Evolutionary conservation across 2,797 vertebrate species (phyloP).

Genomic region (Neoniphon sammara): DNA sequence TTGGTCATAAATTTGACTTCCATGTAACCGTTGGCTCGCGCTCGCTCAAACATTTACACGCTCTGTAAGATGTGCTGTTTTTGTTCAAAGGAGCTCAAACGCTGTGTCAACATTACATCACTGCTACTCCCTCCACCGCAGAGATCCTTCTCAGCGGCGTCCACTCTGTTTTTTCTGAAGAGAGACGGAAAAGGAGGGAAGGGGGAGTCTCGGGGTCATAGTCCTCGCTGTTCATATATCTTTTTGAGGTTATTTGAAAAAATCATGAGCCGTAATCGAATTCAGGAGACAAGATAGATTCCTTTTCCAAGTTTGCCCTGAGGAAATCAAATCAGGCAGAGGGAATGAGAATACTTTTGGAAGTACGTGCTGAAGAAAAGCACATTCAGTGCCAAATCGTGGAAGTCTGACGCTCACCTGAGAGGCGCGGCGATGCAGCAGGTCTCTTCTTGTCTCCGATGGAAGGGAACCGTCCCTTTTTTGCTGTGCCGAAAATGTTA

Average conservation of each 20-base stretch:
- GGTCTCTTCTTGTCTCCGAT: slow-evolving; percentile 23
- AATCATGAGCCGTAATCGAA: too few relatives aligned
- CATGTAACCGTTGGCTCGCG: slow-evolving; percentile 9
- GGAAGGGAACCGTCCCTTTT: not conserved
- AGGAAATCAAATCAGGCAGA: not conserved
- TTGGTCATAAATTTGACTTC: slow-evolving; percentile 7
- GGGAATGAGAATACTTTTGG: not conserved
- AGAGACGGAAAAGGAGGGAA: slow-evolving; percentile 16
- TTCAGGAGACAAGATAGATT: too few relatives aligned
- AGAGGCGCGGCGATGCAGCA: not conserved
- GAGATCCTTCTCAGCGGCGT: slow-evolving; percentile 30
- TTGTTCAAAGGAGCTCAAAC: slow-evolving; percentile 35
- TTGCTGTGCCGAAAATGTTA: too few relatives aligned
- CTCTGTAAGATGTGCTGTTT: slow-evolving; percentile 11
- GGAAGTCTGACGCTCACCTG: not conserved
- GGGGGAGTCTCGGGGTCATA: not conserved
- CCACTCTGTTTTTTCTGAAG: slow-evolving; percentile 21
- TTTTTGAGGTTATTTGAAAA: too few relatives aligned
- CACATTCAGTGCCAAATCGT: not conserved
- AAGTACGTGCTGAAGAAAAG: not conserved
- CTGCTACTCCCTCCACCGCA: not conserved
- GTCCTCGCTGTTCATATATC: slow-evolving; percentile 1
- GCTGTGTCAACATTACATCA: slow-evolving; percentile 61
- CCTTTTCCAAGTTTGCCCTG: not conserved
- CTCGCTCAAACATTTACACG: slow-evolving; percentile 29